Conservation (phyloP, 2,113 vertebrate genomes). For the Vireo altiloquus region DNA sequence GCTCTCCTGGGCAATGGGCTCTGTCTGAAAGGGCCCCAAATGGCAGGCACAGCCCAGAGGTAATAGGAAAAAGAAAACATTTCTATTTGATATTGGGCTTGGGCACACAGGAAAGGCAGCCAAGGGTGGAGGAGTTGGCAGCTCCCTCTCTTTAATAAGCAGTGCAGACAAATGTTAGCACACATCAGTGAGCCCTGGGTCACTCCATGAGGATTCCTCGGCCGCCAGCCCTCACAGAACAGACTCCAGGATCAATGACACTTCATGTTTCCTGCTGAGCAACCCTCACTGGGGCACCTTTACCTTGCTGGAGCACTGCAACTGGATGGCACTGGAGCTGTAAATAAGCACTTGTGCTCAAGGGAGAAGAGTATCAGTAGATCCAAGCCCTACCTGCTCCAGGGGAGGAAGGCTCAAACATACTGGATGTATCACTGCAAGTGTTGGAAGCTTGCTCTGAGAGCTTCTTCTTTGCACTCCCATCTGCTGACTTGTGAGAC, state of each 20-base stretch:
- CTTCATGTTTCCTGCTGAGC: not conserved
- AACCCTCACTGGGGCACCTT: not conserved
- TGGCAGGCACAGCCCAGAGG: not conserved
- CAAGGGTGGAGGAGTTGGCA: not conserved
- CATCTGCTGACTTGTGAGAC: constrained; percentile 86
- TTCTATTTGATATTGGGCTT: not conserved
- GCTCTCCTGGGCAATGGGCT: not conserved
- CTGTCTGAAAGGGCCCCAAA: not conserved
- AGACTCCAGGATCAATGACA: not conserved
- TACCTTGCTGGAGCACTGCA: not conserved
- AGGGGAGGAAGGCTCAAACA: constrained; percentile 92
- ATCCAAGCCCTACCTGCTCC: constrained; percentile 80
- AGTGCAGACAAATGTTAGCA: not conserved
- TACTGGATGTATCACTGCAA: constrained; percentile 89
- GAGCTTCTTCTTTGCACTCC: constrained; percentile 91
- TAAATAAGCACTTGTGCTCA: not conserved
- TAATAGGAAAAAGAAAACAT: not conserved
- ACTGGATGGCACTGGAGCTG: not conserved
- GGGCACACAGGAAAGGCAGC: not conserved
- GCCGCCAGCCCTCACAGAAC: fast-evolving
- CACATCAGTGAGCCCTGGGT: not conserved
- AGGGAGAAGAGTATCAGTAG: not conserved
- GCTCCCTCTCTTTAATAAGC: not conserved
- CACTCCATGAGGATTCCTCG: not conserved
- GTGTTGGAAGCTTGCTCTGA: constrained; percentile 92